phyloP scores from a whole-genome alignment of 1,140 invertebrate genomes.

The Mizuhopecten yessoensis region DNA sequence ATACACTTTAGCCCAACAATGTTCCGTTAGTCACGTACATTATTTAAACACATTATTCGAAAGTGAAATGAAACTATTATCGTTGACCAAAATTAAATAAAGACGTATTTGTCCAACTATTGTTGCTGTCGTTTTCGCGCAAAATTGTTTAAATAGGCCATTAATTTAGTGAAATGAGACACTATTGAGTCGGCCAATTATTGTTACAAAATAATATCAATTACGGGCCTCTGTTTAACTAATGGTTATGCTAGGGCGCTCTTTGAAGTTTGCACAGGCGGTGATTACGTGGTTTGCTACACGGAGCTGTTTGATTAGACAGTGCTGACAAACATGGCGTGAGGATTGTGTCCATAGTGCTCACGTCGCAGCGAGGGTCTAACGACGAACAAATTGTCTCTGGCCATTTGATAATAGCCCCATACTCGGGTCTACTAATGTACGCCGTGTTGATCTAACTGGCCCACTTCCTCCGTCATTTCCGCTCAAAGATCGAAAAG shows the following conservation, averaged over 20 bases:
- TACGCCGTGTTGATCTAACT: slow-evolving; percentile 3
- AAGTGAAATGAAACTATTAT: slow-evolving; percentile 40
- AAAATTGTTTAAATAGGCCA: slow-evolving; percentile 35
- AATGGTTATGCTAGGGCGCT: background rate
- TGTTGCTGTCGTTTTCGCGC: slow-evolving; percentile 36
- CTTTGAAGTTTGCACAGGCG: slow-evolving; percentile 14
- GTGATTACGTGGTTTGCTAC: slow-evolving; percentile 28
- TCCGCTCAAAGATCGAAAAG: slow-evolving; percentile 37
- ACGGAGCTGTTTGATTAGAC: slow-evolving; percentile 38
- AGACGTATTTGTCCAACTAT: slow-evolving; percentile 16
- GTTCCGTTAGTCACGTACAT: background rate
- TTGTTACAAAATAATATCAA: slow-evolving; percentile 19
- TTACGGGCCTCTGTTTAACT: background rate
- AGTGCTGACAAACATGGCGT: background rate
- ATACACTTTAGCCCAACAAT: background rate
- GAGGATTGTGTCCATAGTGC: background rate
- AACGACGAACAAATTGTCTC: slow-evolving; percentile 30
- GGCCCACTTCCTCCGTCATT: slow-evolving; percentile 1
- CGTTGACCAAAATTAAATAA: slow-evolving; percentile 39
- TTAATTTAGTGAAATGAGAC: slow-evolving; percentile 35
- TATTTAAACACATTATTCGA: background rate
- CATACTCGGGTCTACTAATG: slow-evolving; percentile 8
- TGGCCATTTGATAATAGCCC: slow-evolving; percentile 22
- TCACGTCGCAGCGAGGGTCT: background rate
- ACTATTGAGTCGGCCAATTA: background rate